Conservation (phyloP, 2,797 vertebrate species). For the Halcyon chelicuti region DNA sequence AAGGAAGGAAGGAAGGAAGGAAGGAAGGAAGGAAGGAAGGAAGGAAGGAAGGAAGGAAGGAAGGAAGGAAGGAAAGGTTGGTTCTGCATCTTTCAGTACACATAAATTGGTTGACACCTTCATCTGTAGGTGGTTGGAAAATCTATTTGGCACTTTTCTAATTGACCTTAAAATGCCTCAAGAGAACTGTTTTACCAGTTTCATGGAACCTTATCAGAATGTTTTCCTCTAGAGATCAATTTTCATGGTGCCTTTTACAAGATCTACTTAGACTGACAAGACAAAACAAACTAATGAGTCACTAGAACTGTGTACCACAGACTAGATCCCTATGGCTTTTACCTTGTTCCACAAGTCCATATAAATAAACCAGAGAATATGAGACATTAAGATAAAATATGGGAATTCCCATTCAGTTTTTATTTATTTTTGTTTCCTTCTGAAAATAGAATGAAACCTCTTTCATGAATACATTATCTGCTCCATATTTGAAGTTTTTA, state of each 20-base stretch:
- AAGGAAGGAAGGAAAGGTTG: too few species aligned
- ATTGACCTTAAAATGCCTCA: background rate
- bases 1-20: too few species aligned
- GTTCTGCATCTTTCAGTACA: background rate
- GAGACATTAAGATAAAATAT: background rate
- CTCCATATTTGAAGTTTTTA: background rate
- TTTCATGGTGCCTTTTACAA: background rate
- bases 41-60: too few species aligned
- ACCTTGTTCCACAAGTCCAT: background rate
- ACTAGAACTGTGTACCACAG: background rate
- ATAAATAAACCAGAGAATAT: background rate
- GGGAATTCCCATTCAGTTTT: background rate
- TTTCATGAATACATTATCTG: background rate
- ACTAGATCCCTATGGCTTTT: background rate
- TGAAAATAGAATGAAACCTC: background rate
- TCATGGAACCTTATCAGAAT: background rate
- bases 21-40: too few species aligned
- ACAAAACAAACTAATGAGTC: background rate
- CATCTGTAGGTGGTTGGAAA: background rate
- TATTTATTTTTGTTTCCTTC: background rate
- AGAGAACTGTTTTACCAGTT: background rate
- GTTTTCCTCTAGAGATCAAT: background rate
- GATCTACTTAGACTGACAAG: background rate
- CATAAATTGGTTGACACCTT: background rate
- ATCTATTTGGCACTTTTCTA: background rate